These are phyloP conservation scores for Dicerorhinus sumatrensis DNA, from an alignment of 2,113 vertebrate species.

Conservation along the genomic window DNA sequence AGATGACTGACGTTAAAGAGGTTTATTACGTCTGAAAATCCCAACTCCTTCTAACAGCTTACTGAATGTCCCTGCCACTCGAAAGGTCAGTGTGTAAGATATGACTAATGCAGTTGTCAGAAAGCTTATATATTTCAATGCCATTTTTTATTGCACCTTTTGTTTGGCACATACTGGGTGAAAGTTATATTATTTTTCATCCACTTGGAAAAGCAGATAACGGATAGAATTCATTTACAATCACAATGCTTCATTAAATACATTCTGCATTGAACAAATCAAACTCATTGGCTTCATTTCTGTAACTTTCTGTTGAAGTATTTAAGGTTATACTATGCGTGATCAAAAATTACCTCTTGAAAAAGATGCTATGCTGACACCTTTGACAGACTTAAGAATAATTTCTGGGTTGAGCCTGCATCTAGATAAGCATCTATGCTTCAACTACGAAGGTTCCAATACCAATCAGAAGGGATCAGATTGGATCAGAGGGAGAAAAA, in stretches of 20 bases:
- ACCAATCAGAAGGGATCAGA: neutral
- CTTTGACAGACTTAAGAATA: neutral
- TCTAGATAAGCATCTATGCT: neutral
- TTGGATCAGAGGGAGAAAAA: neutral
- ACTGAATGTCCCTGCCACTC: slow-evolving; percentile 74
- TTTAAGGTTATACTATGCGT: slow-evolving; percentile 66
- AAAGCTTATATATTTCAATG: slow-evolving; percentile 81
- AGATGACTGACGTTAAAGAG: slow-evolving; percentile 75
- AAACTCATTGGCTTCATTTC: slow-evolving; percentile 64
- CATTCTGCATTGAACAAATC: slow-evolving; percentile 73
- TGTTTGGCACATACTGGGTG: slow-evolving; percentile 76
- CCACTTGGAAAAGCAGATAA: slow-evolving; percentile 72
- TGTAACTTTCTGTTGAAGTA: slow-evolving; percentile 57
- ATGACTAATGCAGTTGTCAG: slow-evolving; percentile 81
- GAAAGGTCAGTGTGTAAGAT: slow-evolving; percentile 83
- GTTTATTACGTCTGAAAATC: slow-evolving; percentile 81
- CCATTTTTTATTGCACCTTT: slow-evolving; percentile 77
- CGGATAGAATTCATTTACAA: slow-evolving; percentile 76
- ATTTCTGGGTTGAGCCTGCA: neutral
- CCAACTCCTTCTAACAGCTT: slow-evolving; percentile 78
- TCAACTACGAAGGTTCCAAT: neutral
- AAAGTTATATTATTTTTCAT: slow-evolving; percentile 82
- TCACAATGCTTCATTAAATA: slow-evolving; percentile 80
- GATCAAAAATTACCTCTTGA: slow-evolving; percentile 77
- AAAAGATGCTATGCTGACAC: slow-evolving; percentile 47